Base-by-base conservation (phyloP, 2,888 invertebrate species). In the Lagria hirta region DNA sequence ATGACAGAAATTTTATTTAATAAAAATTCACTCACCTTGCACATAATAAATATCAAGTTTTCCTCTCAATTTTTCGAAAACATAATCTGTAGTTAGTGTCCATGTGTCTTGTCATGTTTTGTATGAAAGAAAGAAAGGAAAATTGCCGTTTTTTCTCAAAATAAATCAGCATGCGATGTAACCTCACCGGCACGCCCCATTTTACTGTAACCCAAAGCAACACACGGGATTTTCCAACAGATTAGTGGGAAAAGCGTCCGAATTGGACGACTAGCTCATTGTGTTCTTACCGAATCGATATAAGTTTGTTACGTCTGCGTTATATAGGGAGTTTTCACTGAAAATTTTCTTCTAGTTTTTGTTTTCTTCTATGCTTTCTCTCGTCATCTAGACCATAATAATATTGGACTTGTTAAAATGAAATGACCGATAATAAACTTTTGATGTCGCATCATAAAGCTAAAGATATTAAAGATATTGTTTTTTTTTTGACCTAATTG, bases 151-250 rank as follows among this genome's bases (percentile, higher is more conserved):
- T n/a, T n/a, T n/a, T n/a, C n/a, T n/a, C n/a, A n/a, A n/a, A n/a
- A n/a, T n/a, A n/a, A 30, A 36, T 10, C 49, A 48, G 43, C 50
- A 49, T 52, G 54, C 52, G 52, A 48, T 48, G 55, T 53, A 49
- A 49, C 46, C 53, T 45, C 50, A 40, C 38, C 66, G 69, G 62
- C 71, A 73, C 63, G 70, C 75, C 66, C 71, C 71, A 53, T 65
- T 66, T 40, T 66, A 62, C 61, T 62, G 59, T 55, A 46, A 55
- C 60, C 58, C 55, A 61, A 49, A 49, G 38, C 21, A 43, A 34
- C 45, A 24, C 30, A 43, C 18, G 15, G 24, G 23, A 40, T 38
- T 28, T 43, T 48, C 38, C 48, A 26, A 22, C 17, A 26, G 35
- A 26, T 38, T 43, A 27, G 28, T 33, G 37, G 48, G 23, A 48